These are phyloP conservation scores for Rattus norvegicus DNA, from an alignment of 2,113 vertebrate species.

Conservation along the genomic window GRCr8 NC_086036.1:67061501-67062000, in stretches of 20 bases:
- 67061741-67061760: background rate
- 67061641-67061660: background rate
- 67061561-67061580: background rate
- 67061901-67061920: background rate
- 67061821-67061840: background rate
- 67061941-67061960: background rate
- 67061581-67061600: background rate
- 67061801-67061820: background rate
- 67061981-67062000: background rate
- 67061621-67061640: background rate
- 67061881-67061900: background rate
- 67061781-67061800: background rate
- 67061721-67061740: background rate
- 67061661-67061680: background rate
- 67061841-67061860: background rate
- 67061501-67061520: background rate
- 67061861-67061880: too few relatives aligned
- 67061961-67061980: background rate
- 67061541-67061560: background rate
- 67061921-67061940: background rate
- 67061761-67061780: background rate
- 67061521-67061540: background rate
- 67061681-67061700: background rate
- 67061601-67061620: fast-evolving
- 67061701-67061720: fast-evolving